Percentiles rank a stretch among this genome's conserved stretches.
phyloP scores from a whole-genome alignment of 1,140 invertebrate genomes.

The Theocolax elegans region DNA sequence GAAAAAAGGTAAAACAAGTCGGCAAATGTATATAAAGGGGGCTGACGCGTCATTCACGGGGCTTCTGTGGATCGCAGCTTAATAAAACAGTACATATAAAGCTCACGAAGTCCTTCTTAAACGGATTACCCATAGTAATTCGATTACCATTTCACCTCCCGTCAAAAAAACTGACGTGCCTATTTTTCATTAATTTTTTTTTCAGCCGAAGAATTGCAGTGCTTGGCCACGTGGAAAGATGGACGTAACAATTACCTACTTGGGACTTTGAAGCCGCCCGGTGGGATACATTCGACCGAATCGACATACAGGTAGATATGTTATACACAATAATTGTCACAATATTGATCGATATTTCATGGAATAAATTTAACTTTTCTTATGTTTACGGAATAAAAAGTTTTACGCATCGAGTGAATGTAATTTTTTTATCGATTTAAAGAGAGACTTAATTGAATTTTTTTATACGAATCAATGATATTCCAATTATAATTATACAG shows the following conservation, averaged over 20 bases:
- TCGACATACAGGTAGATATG: constrained; percentile 69
- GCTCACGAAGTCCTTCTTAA: constrained; percentile 53
- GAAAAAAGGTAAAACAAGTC: no score
- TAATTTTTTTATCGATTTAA: no score
- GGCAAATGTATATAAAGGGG: no score
- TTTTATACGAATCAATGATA: no score
- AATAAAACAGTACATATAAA: constrained; percentile 53
- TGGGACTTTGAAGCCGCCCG: constrained; percentile 63
- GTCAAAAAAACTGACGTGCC: not conserved
- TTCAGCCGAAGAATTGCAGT: constrained; percentile 74
- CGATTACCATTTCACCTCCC: constrained; percentile 51
- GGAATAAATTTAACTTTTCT: no score
- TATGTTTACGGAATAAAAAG: no score
- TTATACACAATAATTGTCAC: no score
- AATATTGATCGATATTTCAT: no score
- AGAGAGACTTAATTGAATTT: no score
- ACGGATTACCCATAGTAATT: constrained; percentile 60
- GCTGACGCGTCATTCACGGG: constrained; percentile 33
- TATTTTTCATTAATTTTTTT: constrained; percentile 13
- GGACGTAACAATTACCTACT: constrained; percentile 73
- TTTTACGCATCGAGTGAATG: no score
- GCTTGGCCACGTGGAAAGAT: constrained; percentile 76
- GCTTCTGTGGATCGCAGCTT: constrained; percentile 58
- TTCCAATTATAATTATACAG: no score
- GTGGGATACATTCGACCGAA: constrained; percentile 65